Percentiles rank a stretch among this genome's conserved stretches.
phyloP scores from a whole-genome alignment of 2,888 invertebrate species.

The Philereme transversata region DNA sequence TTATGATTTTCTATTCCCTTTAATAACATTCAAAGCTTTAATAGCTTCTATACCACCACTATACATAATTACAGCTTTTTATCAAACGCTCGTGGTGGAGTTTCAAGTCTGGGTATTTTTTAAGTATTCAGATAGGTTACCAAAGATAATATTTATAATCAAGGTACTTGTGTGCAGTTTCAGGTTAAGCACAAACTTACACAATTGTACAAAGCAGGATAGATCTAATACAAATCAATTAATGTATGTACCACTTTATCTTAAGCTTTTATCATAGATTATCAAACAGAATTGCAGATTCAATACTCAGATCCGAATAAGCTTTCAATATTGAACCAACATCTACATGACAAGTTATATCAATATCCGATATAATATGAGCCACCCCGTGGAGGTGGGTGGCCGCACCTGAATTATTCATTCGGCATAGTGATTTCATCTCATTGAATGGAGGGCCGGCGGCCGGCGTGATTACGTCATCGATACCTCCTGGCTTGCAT shows the following conservation, averaged over 20 bases:
- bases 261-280: neutral
- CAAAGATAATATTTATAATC: no score
- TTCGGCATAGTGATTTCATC: conserved; percentile 82
- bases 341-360: conserved; percentile 57
- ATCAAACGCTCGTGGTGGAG: no score
- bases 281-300: conserved; percentile 10
- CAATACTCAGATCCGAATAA: conserved; percentile 27
- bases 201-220: no score
- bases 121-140: no score
- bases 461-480: conserved; percentile 76
- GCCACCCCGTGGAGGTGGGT: conserved; percentile 45
- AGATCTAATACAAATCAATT: no score
- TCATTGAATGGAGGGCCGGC: conserved; percentile 76
- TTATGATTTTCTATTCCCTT: conserved; percentile 6
- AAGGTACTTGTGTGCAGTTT: no score
- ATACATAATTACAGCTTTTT: no score
- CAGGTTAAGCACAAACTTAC: no score
- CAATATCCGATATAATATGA: conserved; percentile 49
- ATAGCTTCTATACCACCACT: no score
- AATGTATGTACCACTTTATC: no score
- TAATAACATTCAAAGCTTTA: no score
- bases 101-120: no score
- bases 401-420: conserved; percentile 81
- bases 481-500: conserved; percentile 63
- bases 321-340: conserved; percentile 23